A percentile compares a stretch with the other conserved stretches of the same genome.
These are phyloP conservation scores for Caenorhabditis parvicauda DNA, from an alignment of 2,888 invertebrate species.

Conservation along the genomic window DNA sequence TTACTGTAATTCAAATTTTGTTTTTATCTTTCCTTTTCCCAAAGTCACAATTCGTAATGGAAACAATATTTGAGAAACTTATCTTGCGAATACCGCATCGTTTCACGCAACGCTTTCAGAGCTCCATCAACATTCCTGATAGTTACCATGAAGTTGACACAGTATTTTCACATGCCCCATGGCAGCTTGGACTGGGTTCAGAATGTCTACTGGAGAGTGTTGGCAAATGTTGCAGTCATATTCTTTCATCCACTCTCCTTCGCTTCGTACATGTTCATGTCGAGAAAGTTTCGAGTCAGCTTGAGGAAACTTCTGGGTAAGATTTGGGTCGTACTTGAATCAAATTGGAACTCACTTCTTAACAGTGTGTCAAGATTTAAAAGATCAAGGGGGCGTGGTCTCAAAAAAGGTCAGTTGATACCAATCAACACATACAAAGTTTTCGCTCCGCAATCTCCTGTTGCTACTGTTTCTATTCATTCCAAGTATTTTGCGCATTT, in stretches of 20 bases:
- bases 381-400: no score
- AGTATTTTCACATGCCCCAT: slow-evolving; percentile 21
- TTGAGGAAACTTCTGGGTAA: slow-evolving; percentile 30
- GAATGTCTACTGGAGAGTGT: slow-evolving; percentile 27
- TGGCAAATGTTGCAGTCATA: slow-evolving; percentile 40
- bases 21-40: no score
- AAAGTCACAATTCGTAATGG: no score
- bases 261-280: slow-evolving; percentile 48
- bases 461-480: no score
- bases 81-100: background rate
- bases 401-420: no score
- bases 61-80: background rate
- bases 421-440: no score
- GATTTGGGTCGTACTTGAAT: no score
- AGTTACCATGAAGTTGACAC: slow-evolving; percentile 30
- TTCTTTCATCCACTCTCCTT: slow-evolving; percentile 47
- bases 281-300: slow-evolving; percentile 36
- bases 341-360: no score
- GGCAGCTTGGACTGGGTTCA: slow-evolving; percentile 25
- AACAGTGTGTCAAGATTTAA: no score
- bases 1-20: background rate
- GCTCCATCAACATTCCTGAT: slow-evolving; percentile 36
- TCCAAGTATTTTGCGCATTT: no score
- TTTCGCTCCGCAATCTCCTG: no score
- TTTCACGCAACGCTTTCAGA: slow-evolving; percentile 9